Evolutionary conservation across 2,888 invertebrate genomes (phyloP).

Genomic region (Melinaea menophilus): DNA sequence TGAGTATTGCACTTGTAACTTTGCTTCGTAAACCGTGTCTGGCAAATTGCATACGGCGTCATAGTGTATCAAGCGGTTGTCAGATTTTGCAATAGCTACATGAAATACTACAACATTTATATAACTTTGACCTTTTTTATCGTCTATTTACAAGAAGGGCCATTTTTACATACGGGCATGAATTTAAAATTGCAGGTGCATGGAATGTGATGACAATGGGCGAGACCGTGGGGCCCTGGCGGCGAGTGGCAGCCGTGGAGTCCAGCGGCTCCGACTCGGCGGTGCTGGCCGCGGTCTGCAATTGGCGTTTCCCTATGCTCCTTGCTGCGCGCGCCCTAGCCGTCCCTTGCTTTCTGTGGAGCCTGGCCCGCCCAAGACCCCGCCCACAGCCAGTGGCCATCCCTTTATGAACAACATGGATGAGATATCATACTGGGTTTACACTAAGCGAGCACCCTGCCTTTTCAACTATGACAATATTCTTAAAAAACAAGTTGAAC

Average conservation of each 20-base stretch:
- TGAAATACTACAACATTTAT: conserved; percentile 11
- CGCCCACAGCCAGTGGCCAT: conserved; percentile 32
- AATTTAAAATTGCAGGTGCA: conserved; percentile 51
- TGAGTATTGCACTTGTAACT: conserved; percentile 12
- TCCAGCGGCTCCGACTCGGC: conserved; percentile 43
- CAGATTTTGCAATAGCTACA: conserved; percentile 14
- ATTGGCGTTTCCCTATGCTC: conserved; percentile 45
- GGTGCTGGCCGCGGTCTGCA: conserved; percentile 41
- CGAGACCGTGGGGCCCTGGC: conserved; percentile 34
- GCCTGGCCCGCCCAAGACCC: conserved; percentile 24
- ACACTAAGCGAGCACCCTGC: conserved; percentile 69
- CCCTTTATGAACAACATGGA: conserved; percentile 72
- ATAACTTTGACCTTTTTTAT: not conserved
- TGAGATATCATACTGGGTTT: conserved; percentile 70
- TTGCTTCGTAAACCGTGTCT: conserved; percentile 7
- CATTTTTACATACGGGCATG: too few species aligned
- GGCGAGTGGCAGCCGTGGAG: conserved; percentile 36
- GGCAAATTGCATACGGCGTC: conserved; percentile 32
- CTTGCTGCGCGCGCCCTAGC: conserved; percentile 43
- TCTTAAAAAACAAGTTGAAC: conserved; percentile 48
- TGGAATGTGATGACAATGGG: conserved; percentile 58
- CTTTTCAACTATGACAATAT: conserved; percentile 62
- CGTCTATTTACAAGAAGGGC: too few species aligned
- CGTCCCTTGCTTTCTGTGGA: conserved; percentile 24
- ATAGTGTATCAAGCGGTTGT: conserved; percentile 28